Evolutionary conservation across 2,888 invertebrate species (phyloP).

Genomic region (Pollenia griseotomentosa): DNA sequence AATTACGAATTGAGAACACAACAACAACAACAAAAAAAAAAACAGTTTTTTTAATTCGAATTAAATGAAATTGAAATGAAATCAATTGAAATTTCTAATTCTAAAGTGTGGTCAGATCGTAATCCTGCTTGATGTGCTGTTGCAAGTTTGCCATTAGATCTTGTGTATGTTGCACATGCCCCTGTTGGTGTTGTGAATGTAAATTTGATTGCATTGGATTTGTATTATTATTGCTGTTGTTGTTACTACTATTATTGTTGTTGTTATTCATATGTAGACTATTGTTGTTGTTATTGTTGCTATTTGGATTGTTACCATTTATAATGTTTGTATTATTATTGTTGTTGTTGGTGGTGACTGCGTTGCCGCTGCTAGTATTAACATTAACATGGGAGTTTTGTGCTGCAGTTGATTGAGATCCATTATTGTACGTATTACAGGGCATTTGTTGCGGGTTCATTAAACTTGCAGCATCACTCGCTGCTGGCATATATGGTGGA

Average conservation of each 20-base stretch:
- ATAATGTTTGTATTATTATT: conserved; percentile 81
- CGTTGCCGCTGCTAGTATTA: conserved; percentile 79
- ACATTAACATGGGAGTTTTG: conserved; percentile 80
- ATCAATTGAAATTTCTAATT: conserved; percentile 74
- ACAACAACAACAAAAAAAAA: not conserved
- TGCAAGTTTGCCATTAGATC: conserved; percentile 83
- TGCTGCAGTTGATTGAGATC: conserved; percentile 70
- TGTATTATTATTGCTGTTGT: conserved; percentile 76
- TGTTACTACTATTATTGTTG: conserved; percentile 61
- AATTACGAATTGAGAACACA: conserved; percentile 15
- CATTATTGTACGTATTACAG: conserved; percentile 77
- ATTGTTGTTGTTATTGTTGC: conserved; percentile 71
- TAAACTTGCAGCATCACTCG: conserved; percentile 79
- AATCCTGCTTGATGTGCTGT: conserved; percentile 91
- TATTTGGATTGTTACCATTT: conserved; percentile 31
- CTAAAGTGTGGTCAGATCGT: conserved; percentile 93
- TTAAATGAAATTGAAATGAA: conserved; percentile 23
- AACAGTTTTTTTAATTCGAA: not conserved
- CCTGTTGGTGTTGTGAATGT: conserved; percentile 76
- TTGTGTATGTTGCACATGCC: conserved; percentile 78
- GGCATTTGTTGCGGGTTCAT: conserved; percentile 79
- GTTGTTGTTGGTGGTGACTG: conserved; percentile 60
- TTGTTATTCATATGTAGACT: conserved; percentile 81
- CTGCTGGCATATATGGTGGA: conserved; percentile 83
- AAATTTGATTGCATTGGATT: conserved; percentile 71